A percentile compares a stretch with the other conserved stretches of the same genome.
Conservation (phyloP, 1,140 invertebrate species). For the Heliconius eleuchia region DNA sequence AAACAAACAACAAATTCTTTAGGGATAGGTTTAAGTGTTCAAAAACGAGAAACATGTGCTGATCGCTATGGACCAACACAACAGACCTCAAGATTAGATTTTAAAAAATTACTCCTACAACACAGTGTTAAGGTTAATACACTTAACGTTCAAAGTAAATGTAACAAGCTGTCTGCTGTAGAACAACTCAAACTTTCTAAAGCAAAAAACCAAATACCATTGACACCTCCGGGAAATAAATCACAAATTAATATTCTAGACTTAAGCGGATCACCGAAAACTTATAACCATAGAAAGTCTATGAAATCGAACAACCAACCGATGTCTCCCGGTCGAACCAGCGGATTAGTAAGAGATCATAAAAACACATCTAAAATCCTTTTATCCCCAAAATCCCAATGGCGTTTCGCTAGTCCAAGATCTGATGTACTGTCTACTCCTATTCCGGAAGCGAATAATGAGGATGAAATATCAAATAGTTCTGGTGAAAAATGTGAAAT, state of each 20-base stretch:
- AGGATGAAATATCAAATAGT: slow-evolving; percentile 84
- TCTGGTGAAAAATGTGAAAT: slow-evolving; percentile 76
- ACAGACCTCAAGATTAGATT: slow-evolving; percentile 88
- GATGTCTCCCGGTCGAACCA: slow-evolving; percentile 78
- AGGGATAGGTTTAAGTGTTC: slow-evolving; percentile 47
- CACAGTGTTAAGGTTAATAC: slow-evolving; percentile 83
- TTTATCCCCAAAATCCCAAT: slow-evolving; percentile 86
- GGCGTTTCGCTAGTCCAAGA: slow-evolving; percentile 87
- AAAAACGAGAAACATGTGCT: slow-evolving; percentile 81
- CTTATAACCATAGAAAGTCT: slow-evolving; percentile 83
- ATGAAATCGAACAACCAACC: slow-evolving; percentile 81
- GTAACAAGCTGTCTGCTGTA: slow-evolving; percentile 88
- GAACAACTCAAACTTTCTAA: slow-evolving; percentile 90
- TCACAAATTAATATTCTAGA: slow-evolving; percentile 83
- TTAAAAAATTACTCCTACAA: slow-evolving; percentile 90
- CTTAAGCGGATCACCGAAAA: slow-evolving; percentile 85
- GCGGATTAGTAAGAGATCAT: slow-evolving; percentile 79
- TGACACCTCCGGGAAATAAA: slow-evolving; percentile 64
- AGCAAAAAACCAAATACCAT: slow-evolving; percentile 75
- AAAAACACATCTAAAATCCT: slow-evolving; percentile 84
- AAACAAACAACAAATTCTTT: slow-evolving; percentile 51
- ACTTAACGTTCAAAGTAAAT: slow-evolving; percentile 82
- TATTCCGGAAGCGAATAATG: slow-evolving; percentile 90
- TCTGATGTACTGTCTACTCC: slow-evolving; percentile 92
- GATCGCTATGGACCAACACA: slow-evolving; percentile 83